Base-by-base conservation (phyloP, 2,797 vertebrate genomes). In the Megaceryle alcyon region DNA sequence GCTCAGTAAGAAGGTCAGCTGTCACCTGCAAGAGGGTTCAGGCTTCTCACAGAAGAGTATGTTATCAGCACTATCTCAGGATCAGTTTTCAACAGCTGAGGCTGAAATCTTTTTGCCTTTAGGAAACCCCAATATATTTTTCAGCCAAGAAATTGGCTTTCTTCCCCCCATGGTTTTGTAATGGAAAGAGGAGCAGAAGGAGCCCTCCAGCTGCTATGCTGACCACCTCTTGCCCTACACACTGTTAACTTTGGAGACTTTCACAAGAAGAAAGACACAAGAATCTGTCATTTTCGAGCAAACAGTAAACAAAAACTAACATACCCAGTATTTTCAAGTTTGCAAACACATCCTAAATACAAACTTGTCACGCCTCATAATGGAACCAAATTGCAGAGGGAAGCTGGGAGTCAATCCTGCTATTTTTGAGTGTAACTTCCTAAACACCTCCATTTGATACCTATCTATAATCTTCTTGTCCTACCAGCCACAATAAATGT, bases 81-180 rank as follows among this genome's bases (percentile, higher is more conserved):
- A 97, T 98, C 97, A 72, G 94, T 81, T 98, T 98, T 94, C 87
- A 3, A 97, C 96, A 98, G 97, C 97, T 97, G 96, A 96, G 82
- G 76, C 92, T 91, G 88, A 95, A 97, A 97, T 82, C 60, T 66
- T 90, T 76, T 86, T 95, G 86, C 94, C 95, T 96, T 86, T 61
- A 88, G 93, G 88, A 96, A 96, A 76, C 43, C 13, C 12, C 17
- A 8, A 48, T 20, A 56, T 89, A 86, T 80, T 91, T 95, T 96
- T 94, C 29, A 21, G 60, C 61, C 31, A 85, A 95, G 88, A 95
- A 82, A 82, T 10, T 4, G 0, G 28, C 44, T 92, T 81, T 77
- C 46, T 78, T 66, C 28, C 23, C 4, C 9, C 9, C 20, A 66
- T 21, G 19, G 28, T 56, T 88, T 63, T 66, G 15, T 23, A 49